phyloP scores from a whole-genome alignment of 1,140 invertebrate genomes.

The Zaprionus ghesquierei region DNA sequence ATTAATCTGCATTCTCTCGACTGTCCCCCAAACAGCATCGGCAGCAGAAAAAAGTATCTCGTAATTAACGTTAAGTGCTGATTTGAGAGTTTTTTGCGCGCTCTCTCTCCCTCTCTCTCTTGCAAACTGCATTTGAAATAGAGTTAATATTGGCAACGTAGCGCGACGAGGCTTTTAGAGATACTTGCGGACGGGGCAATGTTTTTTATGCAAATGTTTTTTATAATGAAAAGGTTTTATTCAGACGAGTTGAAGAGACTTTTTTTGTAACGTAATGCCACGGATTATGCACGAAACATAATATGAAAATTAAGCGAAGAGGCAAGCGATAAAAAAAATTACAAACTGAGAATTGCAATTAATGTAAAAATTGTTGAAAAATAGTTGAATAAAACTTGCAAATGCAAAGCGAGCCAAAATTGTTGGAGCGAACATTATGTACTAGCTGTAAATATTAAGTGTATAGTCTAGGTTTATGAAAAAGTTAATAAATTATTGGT shows the following conservation, averaged over 20 bases:
- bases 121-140: slow-evolving; percentile 18
- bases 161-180: slow-evolving; percentile 9
- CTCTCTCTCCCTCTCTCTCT: background rate
- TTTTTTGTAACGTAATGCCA: background rate
- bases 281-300: slow-evolving; percentile 11
- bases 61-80: slow-evolving; percentile 77
- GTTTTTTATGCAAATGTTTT: slow-evolving; percentile 11
- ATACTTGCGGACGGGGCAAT: background rate
- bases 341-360: background rate
- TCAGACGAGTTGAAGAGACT: background rate
- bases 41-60: slow-evolving; percentile 41
- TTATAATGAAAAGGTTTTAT: slow-evolving; percentile 3
- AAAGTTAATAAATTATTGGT: too few relatives aligned
- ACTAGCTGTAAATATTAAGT: too few relatives aligned
- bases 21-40: slow-evolving; percentile 38
- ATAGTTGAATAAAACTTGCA: background rate
- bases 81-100: slow-evolving; percentile 42
- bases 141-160: slow-evolving; percentile 23
- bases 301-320: background rate
- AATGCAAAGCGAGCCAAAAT: background rate
- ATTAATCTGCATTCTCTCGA: slow-evolving; percentile 46
- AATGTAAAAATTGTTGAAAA: background rate
- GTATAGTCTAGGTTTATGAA: too few relatives aligned
- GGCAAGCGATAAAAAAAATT: background rate
- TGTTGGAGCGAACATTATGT: background rate